phyloP scores from a whole-genome alignment of 1,140 invertebrate species.

The Rhagoletis pomonella region DNA sequence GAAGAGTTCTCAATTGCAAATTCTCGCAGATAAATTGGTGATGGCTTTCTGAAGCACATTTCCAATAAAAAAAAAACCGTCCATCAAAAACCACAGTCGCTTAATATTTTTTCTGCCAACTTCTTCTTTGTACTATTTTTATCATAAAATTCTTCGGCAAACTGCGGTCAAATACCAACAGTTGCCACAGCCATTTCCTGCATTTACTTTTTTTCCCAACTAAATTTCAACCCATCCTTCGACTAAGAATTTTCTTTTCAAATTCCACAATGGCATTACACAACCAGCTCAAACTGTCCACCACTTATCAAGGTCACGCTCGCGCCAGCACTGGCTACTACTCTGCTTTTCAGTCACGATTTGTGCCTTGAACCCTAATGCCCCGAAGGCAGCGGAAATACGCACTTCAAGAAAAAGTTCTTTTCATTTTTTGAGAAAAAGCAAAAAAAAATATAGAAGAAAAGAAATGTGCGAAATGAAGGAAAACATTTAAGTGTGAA shows the following conservation, averaged over 20 bases:
- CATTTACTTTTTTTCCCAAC: background rate
- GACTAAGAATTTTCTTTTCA: background rate
- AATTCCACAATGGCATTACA: slow-evolving; percentile 2
- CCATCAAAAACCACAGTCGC: too few species aligned
- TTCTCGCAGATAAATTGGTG: too few species aligned
- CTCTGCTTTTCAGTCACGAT: background rate
- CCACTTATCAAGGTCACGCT: slow-evolving; percentile 10
- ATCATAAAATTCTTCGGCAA: too few species aligned
- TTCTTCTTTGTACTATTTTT: too few species aligned
- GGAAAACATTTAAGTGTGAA: slow-evolving; percentile 13
- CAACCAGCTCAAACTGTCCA: background rate
- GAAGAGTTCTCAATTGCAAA: too few species aligned
- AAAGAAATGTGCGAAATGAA: background rate
- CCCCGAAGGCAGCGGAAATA: background rate
- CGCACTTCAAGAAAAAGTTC: background rate
- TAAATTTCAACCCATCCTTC: background rate
- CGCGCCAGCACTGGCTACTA: background rate
- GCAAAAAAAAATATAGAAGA: background rate
- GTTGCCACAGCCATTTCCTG: background rate
- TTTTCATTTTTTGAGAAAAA: too few species aligned
- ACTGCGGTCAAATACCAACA: too few species aligned
- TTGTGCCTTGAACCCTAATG: background rate
- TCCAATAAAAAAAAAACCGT: too few species aligned
- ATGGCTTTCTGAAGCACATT: too few species aligned
- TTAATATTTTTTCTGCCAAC: too few species aligned